Evolutionary conservation across 2,113 vertebrate genomes (phyloP).

Genomic region (Chaenogobius annularis): DNA sequence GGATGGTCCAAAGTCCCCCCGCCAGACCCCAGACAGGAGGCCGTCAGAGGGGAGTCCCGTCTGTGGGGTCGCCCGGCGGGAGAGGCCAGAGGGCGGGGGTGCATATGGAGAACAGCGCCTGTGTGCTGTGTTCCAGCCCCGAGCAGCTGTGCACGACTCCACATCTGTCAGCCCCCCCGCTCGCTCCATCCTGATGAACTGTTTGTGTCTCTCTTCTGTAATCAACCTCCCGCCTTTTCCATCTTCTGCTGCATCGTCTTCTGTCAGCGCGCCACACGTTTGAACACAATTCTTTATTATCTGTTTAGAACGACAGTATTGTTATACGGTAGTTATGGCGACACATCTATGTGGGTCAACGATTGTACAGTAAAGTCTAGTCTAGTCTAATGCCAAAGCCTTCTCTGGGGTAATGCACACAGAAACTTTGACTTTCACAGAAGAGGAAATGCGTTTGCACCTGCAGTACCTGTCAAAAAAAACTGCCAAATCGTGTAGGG

Average conservation of each 20-base stretch:
- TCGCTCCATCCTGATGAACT: slow-evolving; percentile 38
- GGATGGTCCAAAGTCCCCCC: slow-evolving; percentile 11
- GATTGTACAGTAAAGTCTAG: not conserved
- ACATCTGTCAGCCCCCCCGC: slow-evolving; percentile 27
- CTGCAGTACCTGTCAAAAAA: too few species aligned
- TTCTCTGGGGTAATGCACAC: too few species aligned
- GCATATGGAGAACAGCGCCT: slow-evolving; percentile 10
- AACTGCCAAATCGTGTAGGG: too few species aligned
- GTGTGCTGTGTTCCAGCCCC: slow-evolving; percentile 28
- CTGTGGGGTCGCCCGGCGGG: slow-evolving; percentile 20
- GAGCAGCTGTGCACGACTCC: slow-evolving; percentile 51
- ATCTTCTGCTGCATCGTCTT: slow-evolving; percentile 14
- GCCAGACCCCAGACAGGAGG: slow-evolving; percentile 29
- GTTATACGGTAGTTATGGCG: not conserved
- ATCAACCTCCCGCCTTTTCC: not conserved
- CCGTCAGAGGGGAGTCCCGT: slow-evolving; percentile 21
- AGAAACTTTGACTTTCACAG: not conserved
- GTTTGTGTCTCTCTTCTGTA: slow-evolving; percentile 25
- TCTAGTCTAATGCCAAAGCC: too few species aligned
- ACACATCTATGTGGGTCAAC: not conserved
- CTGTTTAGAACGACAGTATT: not conserved
- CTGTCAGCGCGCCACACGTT: not conserved
- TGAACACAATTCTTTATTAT: not conserved
- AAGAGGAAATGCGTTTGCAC: not conserved
- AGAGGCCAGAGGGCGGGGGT: slow-evolving; percentile 20